Evolutionary conservation across 2,797 vertebrate species (phyloP).

Genomic region (Mareca strepera): DNA sequence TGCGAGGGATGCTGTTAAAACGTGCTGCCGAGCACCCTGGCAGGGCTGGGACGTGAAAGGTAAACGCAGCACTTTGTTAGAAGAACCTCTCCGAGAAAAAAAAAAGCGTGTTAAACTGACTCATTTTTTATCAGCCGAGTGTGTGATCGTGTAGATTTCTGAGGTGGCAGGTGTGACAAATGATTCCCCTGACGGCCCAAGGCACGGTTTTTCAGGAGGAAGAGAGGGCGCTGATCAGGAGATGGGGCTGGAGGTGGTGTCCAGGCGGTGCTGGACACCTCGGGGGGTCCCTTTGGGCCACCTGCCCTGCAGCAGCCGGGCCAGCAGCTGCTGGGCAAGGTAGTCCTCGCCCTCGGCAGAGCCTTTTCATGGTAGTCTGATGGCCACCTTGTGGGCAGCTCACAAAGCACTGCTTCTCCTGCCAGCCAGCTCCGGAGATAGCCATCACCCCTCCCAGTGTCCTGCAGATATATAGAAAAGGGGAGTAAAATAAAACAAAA

Average conservation of each 20-base stretch:
- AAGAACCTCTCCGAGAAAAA: neutral
- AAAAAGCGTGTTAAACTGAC: neutral
- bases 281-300: accelerated
- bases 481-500: neutral
- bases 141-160: neutral
- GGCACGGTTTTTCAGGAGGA: neutral
- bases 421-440: neutral
- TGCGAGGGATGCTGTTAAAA: neutral
- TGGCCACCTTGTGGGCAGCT: neutral
- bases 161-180: neutral
- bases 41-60: neutral
- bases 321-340: neutral
- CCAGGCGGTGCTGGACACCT: neutral
- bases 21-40: neutral
- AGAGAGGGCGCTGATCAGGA: neutral
- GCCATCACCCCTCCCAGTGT: neutral
- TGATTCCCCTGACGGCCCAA: neutral
- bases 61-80: neutral
- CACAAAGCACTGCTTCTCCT: neutral
- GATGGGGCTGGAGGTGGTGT: neutral
- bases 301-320: accelerated
- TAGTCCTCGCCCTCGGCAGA: neutral
- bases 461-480: neutral
- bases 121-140: neutral
- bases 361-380: neutral